A percentile compares a stretch with the other conserved stretches of the same genome.
phyloP scores from a whole-genome alignment of 2,888 invertebrate species.

The Agonopterix subpropinquella region DNA sequence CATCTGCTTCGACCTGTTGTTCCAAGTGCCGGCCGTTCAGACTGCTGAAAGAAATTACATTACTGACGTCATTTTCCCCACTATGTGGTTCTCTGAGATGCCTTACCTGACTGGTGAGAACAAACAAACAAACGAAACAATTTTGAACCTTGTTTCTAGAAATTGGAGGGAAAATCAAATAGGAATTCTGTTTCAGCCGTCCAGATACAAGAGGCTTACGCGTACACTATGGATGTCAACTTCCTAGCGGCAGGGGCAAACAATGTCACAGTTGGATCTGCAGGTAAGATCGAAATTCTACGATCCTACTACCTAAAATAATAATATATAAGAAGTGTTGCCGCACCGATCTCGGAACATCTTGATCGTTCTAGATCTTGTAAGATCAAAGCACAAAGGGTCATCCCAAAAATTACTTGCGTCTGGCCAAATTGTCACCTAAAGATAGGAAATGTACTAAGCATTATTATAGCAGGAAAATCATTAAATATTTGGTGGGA shows the following conservation, averaged over 20 bases:
- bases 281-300: slow-evolving; percentile 39
- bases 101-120: slow-evolving; percentile 82
- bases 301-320: too few species aligned
- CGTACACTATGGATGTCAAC: slow-evolving; percentile 80
- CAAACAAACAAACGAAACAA: too few species aligned
- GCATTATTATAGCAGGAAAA: too few species aligned
- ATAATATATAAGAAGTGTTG: too few species aligned
- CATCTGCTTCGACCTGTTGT: slow-evolving; percentile 90
- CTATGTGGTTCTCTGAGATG: slow-evolving; percentile 89
- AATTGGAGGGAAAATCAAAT: too few species aligned
- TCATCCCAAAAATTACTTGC: too few species aligned
- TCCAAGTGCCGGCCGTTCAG: slow-evolving; percentile 79
- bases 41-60: slow-evolving; percentile 69
- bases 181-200: slow-evolving; percentile 57
- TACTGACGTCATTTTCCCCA: slow-evolving; percentile 79
- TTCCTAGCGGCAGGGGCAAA: slow-evolving; percentile 84
- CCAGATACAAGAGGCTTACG: slow-evolving; percentile 82
- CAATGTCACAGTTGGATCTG: slow-evolving; percentile 73
- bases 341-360: too few species aligned
- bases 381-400: too few species aligned
- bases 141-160: background rate
- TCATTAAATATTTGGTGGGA: too few species aligned
- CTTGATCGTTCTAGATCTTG: too few species aligned
- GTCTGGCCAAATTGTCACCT: too few species aligned
- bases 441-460: too few species aligned